phyloP scores from a whole-genome alignment of 2,888 invertebrate genomes.

The Isoperla grammatica region DNA sequence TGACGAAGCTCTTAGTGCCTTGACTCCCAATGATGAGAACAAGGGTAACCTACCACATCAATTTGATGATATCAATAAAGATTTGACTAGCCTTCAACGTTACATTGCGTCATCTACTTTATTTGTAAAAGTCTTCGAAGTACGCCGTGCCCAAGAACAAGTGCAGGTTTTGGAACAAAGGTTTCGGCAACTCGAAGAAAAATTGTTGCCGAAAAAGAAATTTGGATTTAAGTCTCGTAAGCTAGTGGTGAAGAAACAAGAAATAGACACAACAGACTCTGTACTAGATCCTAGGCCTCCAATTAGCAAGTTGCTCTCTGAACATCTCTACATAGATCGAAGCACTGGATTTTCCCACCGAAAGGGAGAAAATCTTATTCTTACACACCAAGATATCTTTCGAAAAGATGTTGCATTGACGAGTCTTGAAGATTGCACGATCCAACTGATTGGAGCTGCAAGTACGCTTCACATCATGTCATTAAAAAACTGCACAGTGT shows the following conservation, averaged over 20 bases:
- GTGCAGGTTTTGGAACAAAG: conserved; percentile 64
- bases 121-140: conserved; percentile 74
- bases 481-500: conserved; percentile 68
- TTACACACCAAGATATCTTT: conserved; percentile 58
- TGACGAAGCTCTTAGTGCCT: conserved; percentile 45
- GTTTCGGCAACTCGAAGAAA: conserved; percentile 64
- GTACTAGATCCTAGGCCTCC: conserved; percentile 13
- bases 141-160: conserved; percentile 69
- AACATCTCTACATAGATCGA: conserved; percentile 48
- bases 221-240: conserved; percentile 70
- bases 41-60: conserved; percentile 50
- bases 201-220: conserved; percentile 74
- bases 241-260: not conserved
- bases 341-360: conserved; percentile 59
- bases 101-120: conserved; percentile 73
- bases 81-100: conserved; percentile 69
- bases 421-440: conserved; percentile 66
- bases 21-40: conserved; percentile 34
- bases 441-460: conserved; percentile 74
- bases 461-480: conserved; percentile 82
- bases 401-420: conserved; percentile 72
- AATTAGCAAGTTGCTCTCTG: not conserved
- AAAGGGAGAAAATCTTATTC: conserved; percentile 53
- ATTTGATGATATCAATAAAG: conserved; percentile 64
- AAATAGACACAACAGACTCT: conserved; percentile 21